Evolutionary conservation across 2,113 vertebrate species (phyloP).

Genomic region (Lycaon pictus): DNA sequence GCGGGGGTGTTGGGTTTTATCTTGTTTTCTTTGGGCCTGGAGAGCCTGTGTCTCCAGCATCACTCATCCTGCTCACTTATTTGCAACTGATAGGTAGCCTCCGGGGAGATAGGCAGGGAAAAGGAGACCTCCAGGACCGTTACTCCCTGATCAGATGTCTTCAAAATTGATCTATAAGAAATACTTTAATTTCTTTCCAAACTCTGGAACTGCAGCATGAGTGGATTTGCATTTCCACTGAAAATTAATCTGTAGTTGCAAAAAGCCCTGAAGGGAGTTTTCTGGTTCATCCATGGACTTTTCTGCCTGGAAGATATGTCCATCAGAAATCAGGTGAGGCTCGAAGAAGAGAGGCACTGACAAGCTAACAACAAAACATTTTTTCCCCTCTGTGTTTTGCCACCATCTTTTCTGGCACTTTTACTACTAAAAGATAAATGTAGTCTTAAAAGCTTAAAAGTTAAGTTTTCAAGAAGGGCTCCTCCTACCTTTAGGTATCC

Average conservation of each 20-base stretch:
- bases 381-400: background rate
- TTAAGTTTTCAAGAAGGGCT: background rate
- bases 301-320: background rate
- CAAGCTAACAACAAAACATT: background rate
- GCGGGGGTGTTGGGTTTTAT: background rate
- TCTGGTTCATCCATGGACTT: background rate
- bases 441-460: constrained; percentile 18
- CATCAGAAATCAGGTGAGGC: background rate
- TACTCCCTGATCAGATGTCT: background rate
- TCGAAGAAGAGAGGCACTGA: background rate
- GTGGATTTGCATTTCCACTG: background rate
- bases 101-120: background rate
- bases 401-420: background rate
- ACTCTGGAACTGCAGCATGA: background rate
- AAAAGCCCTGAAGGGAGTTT: background rate
- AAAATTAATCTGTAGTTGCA: background rate
- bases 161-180: background rate
- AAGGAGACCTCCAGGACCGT: background rate
- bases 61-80: background rate
- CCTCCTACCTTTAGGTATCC: background rate
- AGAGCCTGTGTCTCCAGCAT: background rate
- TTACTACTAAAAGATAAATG: background rate
- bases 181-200: background rate
- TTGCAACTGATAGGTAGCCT: background rate
- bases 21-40: background rate